Conservation (phyloP, 2,888 invertebrate species). For the Acanthococcus lagerstroemiae region DNA sequence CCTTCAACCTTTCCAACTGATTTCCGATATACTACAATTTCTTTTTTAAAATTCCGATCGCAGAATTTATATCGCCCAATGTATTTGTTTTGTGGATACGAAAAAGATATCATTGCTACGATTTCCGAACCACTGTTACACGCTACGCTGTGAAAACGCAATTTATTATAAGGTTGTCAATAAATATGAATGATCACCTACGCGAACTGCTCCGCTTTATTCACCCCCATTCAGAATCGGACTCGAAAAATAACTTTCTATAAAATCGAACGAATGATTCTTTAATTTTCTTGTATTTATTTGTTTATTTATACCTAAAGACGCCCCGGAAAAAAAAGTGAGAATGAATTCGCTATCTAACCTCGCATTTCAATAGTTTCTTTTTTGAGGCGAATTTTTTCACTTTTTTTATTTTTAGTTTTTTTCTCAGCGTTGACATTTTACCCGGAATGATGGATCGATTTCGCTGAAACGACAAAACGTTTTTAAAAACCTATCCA, state of each 20-base stretch:
- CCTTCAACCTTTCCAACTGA: too few species aligned
- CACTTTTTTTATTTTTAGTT: conserved; percentile 4
- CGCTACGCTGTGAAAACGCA: neutral
- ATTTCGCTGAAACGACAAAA: conserved; percentile 8
- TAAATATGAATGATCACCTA: conserved; percentile 28
- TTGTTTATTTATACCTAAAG: conserved; percentile 24
- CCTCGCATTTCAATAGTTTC: neutral
- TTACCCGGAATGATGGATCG: conserved; percentile 11
- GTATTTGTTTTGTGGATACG: too few species aligned
- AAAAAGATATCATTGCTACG: too few species aligned
- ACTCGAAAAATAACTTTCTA: conserved; percentile 3
- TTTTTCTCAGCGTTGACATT: conserved; percentile 13
- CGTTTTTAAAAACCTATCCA: conserved; percentile 18
- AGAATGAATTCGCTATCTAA: conserved; percentile 6
- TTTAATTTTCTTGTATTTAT: conserved; percentile 25
- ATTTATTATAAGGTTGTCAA: conserved; percentile 28
- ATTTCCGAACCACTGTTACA: too few species aligned
- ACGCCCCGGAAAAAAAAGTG: neutral
- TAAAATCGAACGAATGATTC: conserved; percentile 22
- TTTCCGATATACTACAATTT: too few species aligned
- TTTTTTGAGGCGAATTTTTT: conserved; percentile 8
- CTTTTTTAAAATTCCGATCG: too few species aligned
- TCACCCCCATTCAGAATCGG: conserved; percentile 1
- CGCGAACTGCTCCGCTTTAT: conserved; percentile 11
- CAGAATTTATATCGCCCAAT: too few species aligned